phyloP scores from a whole-genome alignment of 2,113 vertebrate genomes.

The Tricholaema leucomelas region DNA sequence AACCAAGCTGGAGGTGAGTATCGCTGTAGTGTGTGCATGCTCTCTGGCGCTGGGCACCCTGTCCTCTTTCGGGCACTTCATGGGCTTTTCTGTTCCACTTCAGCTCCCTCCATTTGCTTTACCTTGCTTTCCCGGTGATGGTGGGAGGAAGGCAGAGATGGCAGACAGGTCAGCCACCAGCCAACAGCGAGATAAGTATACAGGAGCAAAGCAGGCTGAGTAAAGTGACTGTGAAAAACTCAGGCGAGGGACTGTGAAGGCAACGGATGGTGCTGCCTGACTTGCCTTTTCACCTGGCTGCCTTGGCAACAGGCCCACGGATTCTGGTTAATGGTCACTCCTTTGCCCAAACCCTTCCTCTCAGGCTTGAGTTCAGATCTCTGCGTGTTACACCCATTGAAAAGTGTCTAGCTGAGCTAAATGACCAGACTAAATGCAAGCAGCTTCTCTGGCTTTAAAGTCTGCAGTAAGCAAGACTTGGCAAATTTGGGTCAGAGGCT shows the following conservation, averaged over 20 bases:
- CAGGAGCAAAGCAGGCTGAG: neutral
- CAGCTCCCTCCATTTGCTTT: neutral
- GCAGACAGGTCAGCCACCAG: neutral
- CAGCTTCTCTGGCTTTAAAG: neutral
- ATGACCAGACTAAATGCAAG: neutral
- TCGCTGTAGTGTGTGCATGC: fast-evolving
- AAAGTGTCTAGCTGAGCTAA: neutral
- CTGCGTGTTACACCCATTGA: neutral
- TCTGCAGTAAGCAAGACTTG: neutral
- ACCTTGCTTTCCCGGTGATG: fast-evolving
- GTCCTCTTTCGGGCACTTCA: neutral
- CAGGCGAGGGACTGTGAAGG: fast-evolving
- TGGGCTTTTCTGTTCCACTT: neutral
- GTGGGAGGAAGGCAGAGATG: neutral
- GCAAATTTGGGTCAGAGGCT: neutral
- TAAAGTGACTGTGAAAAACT: neutral
- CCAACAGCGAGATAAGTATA: neutral
- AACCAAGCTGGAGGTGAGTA: neutral
- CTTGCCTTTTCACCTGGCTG: neutral
- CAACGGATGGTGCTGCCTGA: neutral
- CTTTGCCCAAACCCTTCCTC: neutral
- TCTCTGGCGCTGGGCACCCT: no score
- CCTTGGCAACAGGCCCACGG: neutral
- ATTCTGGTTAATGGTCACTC: neutral
- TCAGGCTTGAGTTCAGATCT: fast-evolving